Percentiles rank a stretch among this genome's conserved stretches.
Evolutionary conservation across 2,797 vertebrate species (phyloP).

Genomic region (Neosilurus hyrtlii): DNA sequence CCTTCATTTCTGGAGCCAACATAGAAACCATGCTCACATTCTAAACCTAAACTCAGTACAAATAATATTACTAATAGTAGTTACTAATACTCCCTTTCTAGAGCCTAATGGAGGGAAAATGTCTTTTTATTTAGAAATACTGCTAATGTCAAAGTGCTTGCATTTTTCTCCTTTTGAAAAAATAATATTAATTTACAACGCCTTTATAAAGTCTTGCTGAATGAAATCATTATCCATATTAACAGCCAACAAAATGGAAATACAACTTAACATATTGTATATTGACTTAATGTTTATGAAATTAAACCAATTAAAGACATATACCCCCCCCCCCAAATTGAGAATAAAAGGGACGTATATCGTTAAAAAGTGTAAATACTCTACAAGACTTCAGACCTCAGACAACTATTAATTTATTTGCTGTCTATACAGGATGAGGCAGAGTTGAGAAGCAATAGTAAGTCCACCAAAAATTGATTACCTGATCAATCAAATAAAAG

Average conservation of each 20-base stretch:
- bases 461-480: no score
- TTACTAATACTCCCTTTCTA: background rate
- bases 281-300: no score
- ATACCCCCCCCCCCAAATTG: no score
- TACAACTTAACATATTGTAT: no score
- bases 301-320: no score
- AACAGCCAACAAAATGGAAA: no score
- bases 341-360: background rate
- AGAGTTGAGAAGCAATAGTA: no score
- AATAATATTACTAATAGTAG: background rate
- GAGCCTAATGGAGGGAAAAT: background rate
- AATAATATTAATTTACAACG: background rate
- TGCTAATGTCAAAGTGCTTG: background rate
- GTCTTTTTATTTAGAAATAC: background rate
- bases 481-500: no score
- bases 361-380: background rate
- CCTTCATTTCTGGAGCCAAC: constrained; percentile 17
- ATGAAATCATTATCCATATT: background rate
- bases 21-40: constrained; percentile 6
- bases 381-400: background rate
- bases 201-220: background rate
- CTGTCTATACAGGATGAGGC: background rate
- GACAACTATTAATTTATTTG: background rate
- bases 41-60: background rate
- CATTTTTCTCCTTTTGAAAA: background rate